Base-by-base conservation (phyloP, 2,113 vertebrate genomes). In the Prietella phreatophila region DNA sequence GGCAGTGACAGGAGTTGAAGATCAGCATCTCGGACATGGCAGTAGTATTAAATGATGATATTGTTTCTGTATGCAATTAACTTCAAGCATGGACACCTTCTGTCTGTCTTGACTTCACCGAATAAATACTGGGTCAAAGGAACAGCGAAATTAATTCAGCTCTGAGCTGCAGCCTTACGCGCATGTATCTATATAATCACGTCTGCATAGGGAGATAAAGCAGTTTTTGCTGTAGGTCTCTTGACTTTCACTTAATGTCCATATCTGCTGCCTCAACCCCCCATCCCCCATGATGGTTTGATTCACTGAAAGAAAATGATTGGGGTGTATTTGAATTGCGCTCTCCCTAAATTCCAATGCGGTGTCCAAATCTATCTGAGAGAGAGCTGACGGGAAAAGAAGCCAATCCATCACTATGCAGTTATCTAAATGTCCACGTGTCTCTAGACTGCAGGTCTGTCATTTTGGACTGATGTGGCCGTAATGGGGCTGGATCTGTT, bases 191-290 rank as follows among this genome's bases (percentile, higher is more conserved):
- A 69, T 85, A 61, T 47, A 19, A 63, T 75, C 56, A 87, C 36
- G 20, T n/a, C 33, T 86, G 73, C 50, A 83, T 53, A 19, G 10
- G 56, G 36, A 61, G 84, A 58, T 61, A 76, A 86, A 82, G 42
- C 22, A 0, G 85, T 63, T 36, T 89, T 87, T 87, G 75, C 56
- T 85, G 36, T 55, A 75, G 11, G 14, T 86, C 53, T 76, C 71
- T 55, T 55, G 15, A 19, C 80, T 86, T 82, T 33, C 58, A 81
- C 47, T 86, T 88, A 89, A 89, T 85, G 75, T 87, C 63, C 75
- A 36, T 86, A 73, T 84, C 86, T 67, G 47, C 42, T 42, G 27
- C 65, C 8, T 56, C 42, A 47, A 47, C 42, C 0, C 7, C 75
- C n/a, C n/a, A n/a, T n/a, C n/a, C n/a, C 8, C 8, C 9, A 13